Conservation (phyloP, 92 coral and sea anemone genomes). For the Epizoanthus scotinus region DNA sequence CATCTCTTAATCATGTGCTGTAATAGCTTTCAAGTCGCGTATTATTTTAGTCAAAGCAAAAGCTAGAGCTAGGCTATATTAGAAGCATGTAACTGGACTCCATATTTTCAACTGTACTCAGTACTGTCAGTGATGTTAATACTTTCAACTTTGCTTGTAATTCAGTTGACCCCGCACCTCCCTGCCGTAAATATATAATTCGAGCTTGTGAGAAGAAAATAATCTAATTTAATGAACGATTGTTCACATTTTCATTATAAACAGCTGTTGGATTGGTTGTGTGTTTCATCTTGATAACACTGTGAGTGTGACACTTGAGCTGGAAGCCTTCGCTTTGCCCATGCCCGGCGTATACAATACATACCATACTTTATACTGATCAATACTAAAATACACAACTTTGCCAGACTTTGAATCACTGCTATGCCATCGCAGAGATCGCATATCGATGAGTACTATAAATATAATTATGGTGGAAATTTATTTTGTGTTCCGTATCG, state of each 20-base stretch:
- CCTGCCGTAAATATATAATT: slow-evolving; percentile 3
- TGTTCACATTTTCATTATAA: not conserved
- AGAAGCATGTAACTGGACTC: slow-evolving; percentile 2
- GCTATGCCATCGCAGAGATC: slow-evolving; percentile 1
- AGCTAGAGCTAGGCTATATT: too few species aligned
- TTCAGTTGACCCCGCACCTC: too few species aligned
- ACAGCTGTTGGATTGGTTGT: slow-evolving; percentile 14
- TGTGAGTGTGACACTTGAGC: not conserved
- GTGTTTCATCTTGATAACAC: not conserved
- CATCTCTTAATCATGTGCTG: too few species aligned
- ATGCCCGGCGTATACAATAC: too few species aligned
- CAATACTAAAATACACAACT: too few species aligned
- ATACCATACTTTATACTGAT: too few species aligned
- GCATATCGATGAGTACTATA: slow-evolving; percentile 8
- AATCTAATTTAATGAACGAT: slow-evolving; percentile 1
- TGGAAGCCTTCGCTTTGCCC: too few species aligned
- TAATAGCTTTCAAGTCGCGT: not conserved
- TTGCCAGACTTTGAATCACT: not conserved
- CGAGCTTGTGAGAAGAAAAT: slow-evolving; percentile 1
- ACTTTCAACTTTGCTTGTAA: too few species aligned
- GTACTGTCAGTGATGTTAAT: too few species aligned
- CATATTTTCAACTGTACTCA: not conserved
- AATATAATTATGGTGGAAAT: slow-evolving; percentile 5
- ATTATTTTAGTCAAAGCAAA: not conserved
- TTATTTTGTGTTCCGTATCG: slow-evolving; percentile 27